Evolutionary conservation across 2,113 vertebrate genomes (phyloP), one percentile per base, ranked within the genome.

Genomic region (Pterocles orientalis): DNA sequence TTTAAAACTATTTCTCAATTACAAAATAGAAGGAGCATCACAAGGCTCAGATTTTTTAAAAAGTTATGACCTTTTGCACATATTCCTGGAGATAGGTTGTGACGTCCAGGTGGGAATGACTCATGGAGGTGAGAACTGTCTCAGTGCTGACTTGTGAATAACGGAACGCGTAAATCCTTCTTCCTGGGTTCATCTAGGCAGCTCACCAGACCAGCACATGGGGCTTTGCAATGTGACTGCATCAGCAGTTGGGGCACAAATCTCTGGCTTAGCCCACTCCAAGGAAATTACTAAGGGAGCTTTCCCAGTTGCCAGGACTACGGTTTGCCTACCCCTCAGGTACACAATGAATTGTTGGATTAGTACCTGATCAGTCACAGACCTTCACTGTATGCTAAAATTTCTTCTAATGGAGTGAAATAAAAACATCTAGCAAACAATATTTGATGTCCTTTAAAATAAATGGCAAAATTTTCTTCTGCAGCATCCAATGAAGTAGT

Each of bases 351-450:
- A 76, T 36, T 81, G 45, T 43, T 1, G 1, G 28, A 56, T 76
- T 58, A 80, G 19, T 14, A 65, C 10, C 85, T 57, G 50, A 90
- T 85, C 58, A 91, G 61, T 76, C 29, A 90, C 25, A 72, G 43
- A n/a, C 23, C 4, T 78, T 85, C 21, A 36, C 15, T 51, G 31
- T 64, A n/a, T 2, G 2, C 16, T 82, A 80, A 87, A 53, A 54
- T 51, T 65, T 85, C 3, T 83, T 86, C 50, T 47, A 72, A 76
- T 82, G 8, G 8, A 77, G 31, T 57, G 4, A 31, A 91, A 90
- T 80, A 91, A 92, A 95, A 94, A 85, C 73, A 93, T 57, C 24
- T 53, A 87, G 12, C 29, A 87, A 91, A 82, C 7, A 95, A 50
- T 92, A 69, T 50, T 82, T 91, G 53, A 3, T 51, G 7, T 48